phyloP scores from a whole-genome alignment of 2,888 invertebrate genomes.

The Dendrolimus pini region DNA sequence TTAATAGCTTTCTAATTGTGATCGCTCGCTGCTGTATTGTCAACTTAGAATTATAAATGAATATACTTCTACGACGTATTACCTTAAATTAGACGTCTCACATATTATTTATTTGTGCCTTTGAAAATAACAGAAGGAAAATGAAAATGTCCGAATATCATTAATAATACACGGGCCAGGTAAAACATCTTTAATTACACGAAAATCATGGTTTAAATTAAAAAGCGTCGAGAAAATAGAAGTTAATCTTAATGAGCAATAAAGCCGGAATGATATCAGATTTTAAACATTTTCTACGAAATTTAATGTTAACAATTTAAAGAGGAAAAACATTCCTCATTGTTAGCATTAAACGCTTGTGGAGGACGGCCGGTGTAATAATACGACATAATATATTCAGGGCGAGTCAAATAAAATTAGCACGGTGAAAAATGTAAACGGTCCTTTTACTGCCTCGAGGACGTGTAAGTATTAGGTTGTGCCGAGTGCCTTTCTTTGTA shows the following conservation, averaged over 20 bases:
- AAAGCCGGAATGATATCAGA: slow-evolving; percentile 58
- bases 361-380: slow-evolving; percentile 59
- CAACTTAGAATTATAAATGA: background rate
- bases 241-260: slow-evolving; percentile 56
- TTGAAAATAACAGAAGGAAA: background rate
- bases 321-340: slow-evolving; percentile 54
- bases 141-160: background rate
- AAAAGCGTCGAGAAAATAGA: slow-evolving; percentile 39
- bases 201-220: slow-evolving; percentile 27
- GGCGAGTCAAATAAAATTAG: slow-evolving; percentile 75
- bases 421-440: slow-evolving; percentile 76
- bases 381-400: slow-evolving; percentile 75
- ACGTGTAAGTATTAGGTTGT: slow-evolving; percentile 64
- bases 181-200: slow-evolving; percentile 21
- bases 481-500: slow-evolving; percentile 35
- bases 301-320: slow-evolving; percentile 67
- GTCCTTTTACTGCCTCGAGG: slow-evolving; percentile 60
- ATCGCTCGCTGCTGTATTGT: background rate
- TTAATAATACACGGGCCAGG: background rate
- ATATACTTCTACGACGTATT: background rate
- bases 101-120: background rate
- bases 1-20: too few relatives aligned
- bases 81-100: background rate
- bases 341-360: slow-evolving; percentile 63
- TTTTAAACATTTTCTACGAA: slow-evolving; percentile 55